Evolutionary conservation across 2,113 vertebrate genomes (phyloP).

Genomic region (Peromyscus polionotus): DNA sequence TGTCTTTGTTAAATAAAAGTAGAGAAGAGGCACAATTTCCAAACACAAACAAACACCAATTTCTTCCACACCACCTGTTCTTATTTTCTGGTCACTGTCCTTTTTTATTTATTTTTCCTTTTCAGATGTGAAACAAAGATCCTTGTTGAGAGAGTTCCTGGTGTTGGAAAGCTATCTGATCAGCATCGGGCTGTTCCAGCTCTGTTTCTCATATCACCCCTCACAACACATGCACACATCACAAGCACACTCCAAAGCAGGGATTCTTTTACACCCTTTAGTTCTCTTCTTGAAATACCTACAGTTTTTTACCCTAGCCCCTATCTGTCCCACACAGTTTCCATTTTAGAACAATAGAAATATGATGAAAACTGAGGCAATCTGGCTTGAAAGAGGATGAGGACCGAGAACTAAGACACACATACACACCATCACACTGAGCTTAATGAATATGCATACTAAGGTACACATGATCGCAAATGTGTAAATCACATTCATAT

Average conservation of each 20-base stretch:
- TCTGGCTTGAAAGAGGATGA: neutral
- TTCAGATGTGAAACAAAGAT: neutral
- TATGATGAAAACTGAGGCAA: neutral
- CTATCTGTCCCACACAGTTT: neutral
- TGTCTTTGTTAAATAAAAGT: conserved; percentile 31
- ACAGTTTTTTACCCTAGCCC: no score
- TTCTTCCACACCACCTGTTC: neutral
- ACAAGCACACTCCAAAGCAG: no score
- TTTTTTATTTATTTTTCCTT: no score
- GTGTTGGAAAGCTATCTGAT: no score
- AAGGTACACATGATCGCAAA: neutral
- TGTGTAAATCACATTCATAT: neutral
- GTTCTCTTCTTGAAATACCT: no score
- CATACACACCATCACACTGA: neutral
- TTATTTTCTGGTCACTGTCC: no score
- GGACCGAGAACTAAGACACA: neutral
- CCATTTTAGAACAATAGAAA: neutral
- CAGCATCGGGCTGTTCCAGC: neutral
- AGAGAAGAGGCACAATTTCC: neutral
- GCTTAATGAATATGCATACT: no score
- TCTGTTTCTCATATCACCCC: rapidly evolving
- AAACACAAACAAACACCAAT: no score
- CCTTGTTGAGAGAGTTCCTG: neutral
- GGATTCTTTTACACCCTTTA: rapidly evolving
- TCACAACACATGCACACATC: rapidly evolving